These are phyloP conservation scores for Bombus polaris DNA, from an alignment of 1,140 invertebrate species.

Conservation along the genomic window DNA sequence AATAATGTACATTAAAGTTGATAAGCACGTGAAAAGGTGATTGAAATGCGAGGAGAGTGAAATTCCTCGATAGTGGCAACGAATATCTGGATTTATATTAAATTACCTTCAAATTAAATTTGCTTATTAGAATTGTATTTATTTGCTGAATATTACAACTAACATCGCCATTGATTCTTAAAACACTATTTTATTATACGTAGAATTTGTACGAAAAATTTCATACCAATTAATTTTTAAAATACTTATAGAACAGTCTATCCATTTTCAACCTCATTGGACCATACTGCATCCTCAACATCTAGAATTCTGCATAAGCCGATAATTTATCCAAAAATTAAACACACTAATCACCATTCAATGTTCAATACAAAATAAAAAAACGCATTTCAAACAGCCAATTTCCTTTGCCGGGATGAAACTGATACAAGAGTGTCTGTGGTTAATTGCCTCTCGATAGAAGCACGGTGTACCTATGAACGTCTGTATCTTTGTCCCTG, in stretches of 20 bases:
- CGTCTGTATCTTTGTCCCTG: neutral
- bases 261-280: too few relatives aligned
- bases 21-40: neutral
- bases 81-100: neutral
- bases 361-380: neutral
- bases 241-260: too few relatives aligned
- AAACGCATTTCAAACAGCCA: neutral
- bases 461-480: neutral
- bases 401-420: neutral
- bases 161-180: too few relatives aligned
- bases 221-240: too few relatives aligned
- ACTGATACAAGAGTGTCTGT: neutral
- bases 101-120: neutral
- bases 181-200: too few relatives aligned
- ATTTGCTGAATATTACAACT: neutral
- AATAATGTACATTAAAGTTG: neutral
- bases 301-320: rapidly evolving
- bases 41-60: neutral
- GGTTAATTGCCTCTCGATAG: slow-evolving; percentile 41
- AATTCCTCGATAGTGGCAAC: neutral
- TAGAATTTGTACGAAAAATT: too few relatives aligned
- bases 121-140: too few relatives aligned
- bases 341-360: neutral
- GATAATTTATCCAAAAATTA: neutral
- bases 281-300: neutral